Conservation (phyloP, 2,888 invertebrate genomes). For the Tubulanus polymorphus region DNA sequence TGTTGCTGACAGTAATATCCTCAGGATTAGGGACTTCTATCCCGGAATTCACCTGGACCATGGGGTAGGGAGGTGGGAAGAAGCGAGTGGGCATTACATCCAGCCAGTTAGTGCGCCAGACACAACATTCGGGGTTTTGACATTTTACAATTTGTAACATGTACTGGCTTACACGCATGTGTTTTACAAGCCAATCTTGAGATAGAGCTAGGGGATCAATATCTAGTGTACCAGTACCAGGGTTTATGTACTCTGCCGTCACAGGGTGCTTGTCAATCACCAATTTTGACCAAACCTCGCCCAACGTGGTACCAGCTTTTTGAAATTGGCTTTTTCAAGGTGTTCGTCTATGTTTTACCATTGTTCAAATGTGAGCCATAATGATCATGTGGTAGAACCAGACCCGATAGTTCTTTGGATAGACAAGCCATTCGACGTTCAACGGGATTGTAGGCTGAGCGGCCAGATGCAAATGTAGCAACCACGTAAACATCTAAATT, state of each 20-base stretch:
- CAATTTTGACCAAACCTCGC: conserved; percentile 38
- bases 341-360: conserved; percentile 50
- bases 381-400: conserved; percentile 17
- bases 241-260: conserved; percentile 7
- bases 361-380: conserved; percentile 23
- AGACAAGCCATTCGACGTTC: conserved; percentile 48
- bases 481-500: conserved; percentile 57
- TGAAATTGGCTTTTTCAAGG: conserved; percentile 64
- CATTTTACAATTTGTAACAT: neutral
- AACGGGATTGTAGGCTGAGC: conserved; percentile 43
- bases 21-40: neutral
- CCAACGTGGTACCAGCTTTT: conserved; percentile 36
- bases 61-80: neutral
- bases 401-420: conserved; percentile 35
- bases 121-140: neutral
- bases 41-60: neutral
- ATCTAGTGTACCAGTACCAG: neutral
- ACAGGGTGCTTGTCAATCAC: conserved; percentile 29
- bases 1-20: neutral
- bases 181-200: neutral
- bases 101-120: neutral
- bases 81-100: neutral
- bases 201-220: neutral
- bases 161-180: neutral
- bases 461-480: conserved; percentile 44